Percentiles rank a stretch among this genome's conserved stretches.
Conservation (phyloP, 2,113 vertebrate genomes). For the Aegotheles bennettii region DNA sequence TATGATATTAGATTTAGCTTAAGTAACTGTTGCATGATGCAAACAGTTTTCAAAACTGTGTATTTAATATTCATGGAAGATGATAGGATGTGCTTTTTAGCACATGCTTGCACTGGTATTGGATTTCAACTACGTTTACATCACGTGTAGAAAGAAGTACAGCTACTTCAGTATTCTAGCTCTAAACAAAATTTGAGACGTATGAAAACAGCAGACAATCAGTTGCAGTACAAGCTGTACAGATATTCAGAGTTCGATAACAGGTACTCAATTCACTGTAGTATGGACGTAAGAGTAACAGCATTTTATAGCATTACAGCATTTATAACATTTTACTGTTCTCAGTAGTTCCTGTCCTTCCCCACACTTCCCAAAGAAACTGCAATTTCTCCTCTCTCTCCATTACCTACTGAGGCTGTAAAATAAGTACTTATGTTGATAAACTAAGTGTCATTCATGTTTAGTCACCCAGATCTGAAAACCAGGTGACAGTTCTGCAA, state of each 20-base stretch:
- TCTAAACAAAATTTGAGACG: background rate
- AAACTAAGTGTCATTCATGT: background rate
- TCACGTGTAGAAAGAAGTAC: background rate
- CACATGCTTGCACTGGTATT: background rate
- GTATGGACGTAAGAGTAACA: too few relatives aligned
- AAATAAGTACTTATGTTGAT: background rate
- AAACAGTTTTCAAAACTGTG: background rate
- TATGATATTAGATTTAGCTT: background rate
- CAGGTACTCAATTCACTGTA: background rate
- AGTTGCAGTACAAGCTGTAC: background rate
- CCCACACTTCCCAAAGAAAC: background rate
- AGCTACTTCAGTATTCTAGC: background rate
- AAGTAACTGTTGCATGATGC: constrained; percentile 35
- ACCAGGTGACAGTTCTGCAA: background rate
- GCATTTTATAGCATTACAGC: too few relatives aligned
- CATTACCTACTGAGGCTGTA: background rate
- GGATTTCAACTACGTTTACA: background rate
- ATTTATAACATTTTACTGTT: background rate
- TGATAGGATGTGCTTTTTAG: background rate
- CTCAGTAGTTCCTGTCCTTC: background rate
- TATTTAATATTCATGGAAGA: background rate
- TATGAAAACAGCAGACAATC: background rate
- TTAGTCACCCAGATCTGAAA: background rate
- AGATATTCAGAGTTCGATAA: background rate
- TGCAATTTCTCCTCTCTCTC: background rate